Percentiles rank a stretch among this genome's conserved stretches.
phyloP scores from a whole-genome alignment of 2,113 vertebrate genomes.

The Leptosomus discolor region DNA sequence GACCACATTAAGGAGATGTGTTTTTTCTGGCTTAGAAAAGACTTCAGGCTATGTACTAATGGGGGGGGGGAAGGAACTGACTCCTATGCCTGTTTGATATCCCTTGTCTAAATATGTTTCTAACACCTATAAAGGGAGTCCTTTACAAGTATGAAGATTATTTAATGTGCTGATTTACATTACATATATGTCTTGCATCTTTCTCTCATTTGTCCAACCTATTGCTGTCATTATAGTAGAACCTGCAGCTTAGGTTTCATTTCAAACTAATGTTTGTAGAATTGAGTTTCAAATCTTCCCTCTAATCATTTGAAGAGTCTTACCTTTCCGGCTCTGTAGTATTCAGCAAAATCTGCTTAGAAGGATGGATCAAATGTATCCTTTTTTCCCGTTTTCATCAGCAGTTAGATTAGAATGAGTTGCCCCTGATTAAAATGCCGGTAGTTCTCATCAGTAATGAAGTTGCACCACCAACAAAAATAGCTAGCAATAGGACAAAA shows the following conservation, averaged over 20 bases:
- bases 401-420: neutral
- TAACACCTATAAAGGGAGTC: neutral
- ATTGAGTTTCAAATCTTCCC: neutral
- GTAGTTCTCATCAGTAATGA: neutral
- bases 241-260: slow-evolving; percentile 1
- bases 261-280: slow-evolving; percentile 10
- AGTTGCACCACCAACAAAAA: neutral
- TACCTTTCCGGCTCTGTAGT: neutral
- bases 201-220: neutral
- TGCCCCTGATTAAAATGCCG: neutral
- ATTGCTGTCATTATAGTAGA: slow-evolving; percentile 30
- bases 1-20: slow-evolving; percentile 29
- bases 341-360: neutral
- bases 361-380: neutral
- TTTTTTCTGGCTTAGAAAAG: slow-evolving; percentile 42
- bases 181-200: neutral
- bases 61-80: neutral
- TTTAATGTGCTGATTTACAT: neutral
- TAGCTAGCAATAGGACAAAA: neutral
- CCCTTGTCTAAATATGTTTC: neutral
- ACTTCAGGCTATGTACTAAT: slow-evolving; percentile 2
- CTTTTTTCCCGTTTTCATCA: neutral
- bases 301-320: neutral
- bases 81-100: neutral
- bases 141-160: neutral